Evolutionary conservation across 2,797 vertebrate species (phyloP).

Genomic region (Cryptoblepharus egeriae): DNA sequence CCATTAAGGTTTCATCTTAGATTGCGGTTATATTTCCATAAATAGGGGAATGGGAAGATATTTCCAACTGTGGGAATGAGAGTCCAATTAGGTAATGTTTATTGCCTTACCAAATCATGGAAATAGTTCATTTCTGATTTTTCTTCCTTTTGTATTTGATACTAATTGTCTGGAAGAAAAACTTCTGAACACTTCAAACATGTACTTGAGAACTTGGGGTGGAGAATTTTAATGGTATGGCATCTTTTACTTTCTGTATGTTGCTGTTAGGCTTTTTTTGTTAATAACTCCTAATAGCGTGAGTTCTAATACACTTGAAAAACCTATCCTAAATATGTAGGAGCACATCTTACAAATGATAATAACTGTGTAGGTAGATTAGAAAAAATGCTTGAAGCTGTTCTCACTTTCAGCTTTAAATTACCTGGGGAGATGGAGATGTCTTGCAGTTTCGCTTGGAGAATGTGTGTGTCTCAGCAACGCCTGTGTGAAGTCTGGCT

Average conservation of each 20-base stretch:
- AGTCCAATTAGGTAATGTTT: no score
- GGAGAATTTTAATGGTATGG: no score
- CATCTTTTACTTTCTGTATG: background rate
- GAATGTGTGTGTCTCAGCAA: background rate
- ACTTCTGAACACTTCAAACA: slow-evolving; percentile 11
- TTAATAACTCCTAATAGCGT: background rate
- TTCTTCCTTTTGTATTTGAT: background rate
- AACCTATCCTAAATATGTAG: no score
- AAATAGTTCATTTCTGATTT: background rate
- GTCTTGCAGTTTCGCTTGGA: no score
- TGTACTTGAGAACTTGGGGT: slow-evolving; percentile 5
- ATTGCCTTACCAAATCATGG: no score
- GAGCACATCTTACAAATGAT: background rate
- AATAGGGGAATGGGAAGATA: no score
- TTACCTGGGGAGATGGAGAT: background rate
- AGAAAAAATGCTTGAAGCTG: background rate
- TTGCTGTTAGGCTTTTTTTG: background rate
- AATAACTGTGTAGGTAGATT: background rate
- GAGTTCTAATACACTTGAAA: background rate
- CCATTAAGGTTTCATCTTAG: no score
- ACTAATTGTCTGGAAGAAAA: background rate
- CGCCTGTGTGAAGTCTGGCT: background rate
- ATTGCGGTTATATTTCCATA: no score
- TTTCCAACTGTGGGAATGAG: no score
- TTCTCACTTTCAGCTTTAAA: background rate